Evolutionary conservation across 2,888 invertebrate species (phyloP).

Genomic region (Teleiodes luculella): DNA sequence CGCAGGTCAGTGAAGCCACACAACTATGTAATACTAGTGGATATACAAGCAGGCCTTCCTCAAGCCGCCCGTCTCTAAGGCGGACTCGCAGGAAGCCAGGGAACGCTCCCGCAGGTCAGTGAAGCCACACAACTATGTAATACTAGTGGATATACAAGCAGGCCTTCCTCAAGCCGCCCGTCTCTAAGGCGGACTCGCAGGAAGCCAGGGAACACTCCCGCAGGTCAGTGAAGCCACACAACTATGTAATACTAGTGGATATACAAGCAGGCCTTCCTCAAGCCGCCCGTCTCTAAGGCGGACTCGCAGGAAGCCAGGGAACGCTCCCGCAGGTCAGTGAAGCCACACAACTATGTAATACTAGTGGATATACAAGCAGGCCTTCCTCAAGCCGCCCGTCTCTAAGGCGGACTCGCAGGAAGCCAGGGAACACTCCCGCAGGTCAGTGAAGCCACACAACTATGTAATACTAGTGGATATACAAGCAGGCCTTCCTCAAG

Average conservation of each 20-base stretch:
- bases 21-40: too few relatives aligned
- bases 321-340: constrained; percentile 63
- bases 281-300: constrained; percentile 87
- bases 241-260: too few relatives aligned
- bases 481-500: constrained; percentile 93
- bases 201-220: constrained; percentile 73
- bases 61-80: constrained; percentile 88
- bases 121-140: too few relatives aligned
- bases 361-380: constrained; percentile 98
- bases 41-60: constrained; percentile 96
- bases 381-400: constrained; percentile 90
- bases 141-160: constrained; percentile 99
- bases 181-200: constrained; percentile 84
- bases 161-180: constrained; percentile 90
- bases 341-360: too few relatives aligned
- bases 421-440: constrained; percentile 62
- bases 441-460: too few relatives aligned
- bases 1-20: too few relatives aligned
- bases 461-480: too few relatives aligned
- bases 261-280: constrained; percentile 94
- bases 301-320: constrained; percentile 79
- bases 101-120: constrained; percentile 65
- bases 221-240: too few relatives aligned
- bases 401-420: constrained; percentile 84
- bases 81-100: constrained; percentile 78